A percentile compares a stretch with the other conserved stretches of the same genome.
Evolutionary conservation across 1,140 invertebrate genomes (phyloP).

Genomic region (Idris sp.): DNA sequence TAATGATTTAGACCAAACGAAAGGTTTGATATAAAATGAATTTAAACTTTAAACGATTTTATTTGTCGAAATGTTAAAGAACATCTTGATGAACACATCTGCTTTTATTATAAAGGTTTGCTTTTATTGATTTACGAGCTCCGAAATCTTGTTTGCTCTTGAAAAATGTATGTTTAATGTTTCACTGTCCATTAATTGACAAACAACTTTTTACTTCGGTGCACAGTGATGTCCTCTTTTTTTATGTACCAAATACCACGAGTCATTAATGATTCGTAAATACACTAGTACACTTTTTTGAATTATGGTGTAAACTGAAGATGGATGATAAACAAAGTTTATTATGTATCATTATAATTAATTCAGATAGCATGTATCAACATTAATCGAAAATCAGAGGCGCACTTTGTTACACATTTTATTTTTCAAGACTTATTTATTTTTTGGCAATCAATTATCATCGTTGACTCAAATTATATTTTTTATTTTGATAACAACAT

Average conservation of each 20-base stretch:
- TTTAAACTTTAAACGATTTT: no score
- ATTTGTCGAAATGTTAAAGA: no score
- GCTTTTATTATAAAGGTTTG: no score
- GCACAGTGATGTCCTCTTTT: neutral
- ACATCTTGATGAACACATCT: no score
- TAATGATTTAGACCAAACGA: no score
- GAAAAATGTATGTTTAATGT: neutral
- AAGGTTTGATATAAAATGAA: no score
- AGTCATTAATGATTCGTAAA: slow-evolving; percentile 29
- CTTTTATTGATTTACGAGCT: neutral
- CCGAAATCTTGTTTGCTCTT: neutral
- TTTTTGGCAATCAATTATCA: no score
- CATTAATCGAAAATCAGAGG: slow-evolving; percentile 25
- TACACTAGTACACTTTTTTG: slow-evolving; percentile 30
- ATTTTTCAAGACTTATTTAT: no score
- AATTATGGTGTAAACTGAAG: slow-evolving; percentile 41
- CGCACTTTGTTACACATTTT: no score
- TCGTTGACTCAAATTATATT: no score
- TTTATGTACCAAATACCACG: slow-evolving; percentile 8
- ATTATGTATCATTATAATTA: slow-evolving; percentile 43
- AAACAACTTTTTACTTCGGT: slow-evolving; percentile 10
- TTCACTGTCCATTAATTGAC: slow-evolving; percentile 1
- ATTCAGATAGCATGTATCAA: slow-evolving; percentile 3
- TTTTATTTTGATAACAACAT: no score
- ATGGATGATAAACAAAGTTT: slow-evolving; percentile 37